phyloP scores from a whole-genome alignment of 2,113 vertebrate species.

The Arvicanthis niloticus region DNA sequence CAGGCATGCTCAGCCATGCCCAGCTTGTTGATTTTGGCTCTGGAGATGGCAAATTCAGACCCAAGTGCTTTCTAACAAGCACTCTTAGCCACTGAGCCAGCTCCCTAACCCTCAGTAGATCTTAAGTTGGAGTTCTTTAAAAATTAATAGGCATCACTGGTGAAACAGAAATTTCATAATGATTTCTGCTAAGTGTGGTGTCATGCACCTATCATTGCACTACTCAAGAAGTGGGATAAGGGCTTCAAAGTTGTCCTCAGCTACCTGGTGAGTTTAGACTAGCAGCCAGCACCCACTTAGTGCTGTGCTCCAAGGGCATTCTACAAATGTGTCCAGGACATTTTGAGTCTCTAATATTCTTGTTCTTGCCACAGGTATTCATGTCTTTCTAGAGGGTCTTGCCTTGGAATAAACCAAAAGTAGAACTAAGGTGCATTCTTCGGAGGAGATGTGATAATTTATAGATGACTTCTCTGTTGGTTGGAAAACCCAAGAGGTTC shows the following conservation, averaged over 20 bases:
- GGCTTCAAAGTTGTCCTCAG: neutral
- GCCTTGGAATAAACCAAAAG: conserved; percentile 4
- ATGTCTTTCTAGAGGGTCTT: neutral
- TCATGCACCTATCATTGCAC: neutral
- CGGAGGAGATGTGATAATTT: neutral
- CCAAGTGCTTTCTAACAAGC: neutral
- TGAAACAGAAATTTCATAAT: neutral
- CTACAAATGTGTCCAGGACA: fast-evolving
- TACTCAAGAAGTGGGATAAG: neutral
- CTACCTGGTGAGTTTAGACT: neutral
- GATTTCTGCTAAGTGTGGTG: neutral
- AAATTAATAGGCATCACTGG: neutral
- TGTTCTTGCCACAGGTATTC: neutral
- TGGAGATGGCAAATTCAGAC: neutral
- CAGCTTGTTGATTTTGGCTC: neutral
- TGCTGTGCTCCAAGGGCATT: neutral
- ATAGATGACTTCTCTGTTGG: neutral
- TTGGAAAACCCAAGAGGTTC: neutral
- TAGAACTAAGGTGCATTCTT: neutral
- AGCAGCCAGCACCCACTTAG: neutral
- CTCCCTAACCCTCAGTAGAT: neutral
- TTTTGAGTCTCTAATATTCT: neutral
- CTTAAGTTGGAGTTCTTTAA: neutral
- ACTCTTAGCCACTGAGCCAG: neutral
- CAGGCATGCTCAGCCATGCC: neutral